A percentile compares a stretch with the other conserved stretches of the same genome.
Evolutionary conservation across 2,888 invertebrate genomes (phyloP).

Genomic region (Xestia sexstrigata): DNA sequence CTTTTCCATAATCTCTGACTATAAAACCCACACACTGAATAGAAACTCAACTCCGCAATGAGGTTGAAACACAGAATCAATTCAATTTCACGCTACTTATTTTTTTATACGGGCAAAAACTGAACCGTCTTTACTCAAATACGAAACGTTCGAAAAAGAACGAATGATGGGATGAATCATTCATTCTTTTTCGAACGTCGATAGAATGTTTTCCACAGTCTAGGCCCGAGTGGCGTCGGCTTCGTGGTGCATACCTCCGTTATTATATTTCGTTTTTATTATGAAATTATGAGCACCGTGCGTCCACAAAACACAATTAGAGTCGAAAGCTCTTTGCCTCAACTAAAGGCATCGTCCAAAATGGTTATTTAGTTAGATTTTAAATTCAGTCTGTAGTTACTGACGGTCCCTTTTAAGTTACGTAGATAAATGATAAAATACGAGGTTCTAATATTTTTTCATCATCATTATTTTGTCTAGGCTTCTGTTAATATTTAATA

Average conservation of each 20-base stretch:
- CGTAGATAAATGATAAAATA: neutral
- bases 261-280: conserved; percentile 48
- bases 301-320: conserved; percentile 59
- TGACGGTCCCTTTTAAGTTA: neutral
- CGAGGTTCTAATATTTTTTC: neutral
- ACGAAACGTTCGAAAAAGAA: conserved; percentile 20
- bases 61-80: conserved; percentile 41
- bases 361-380: conserved; percentile 30
- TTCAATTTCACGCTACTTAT: conserved; percentile 52
- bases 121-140: conserved; percentile 26
- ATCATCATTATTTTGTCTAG: neutral
- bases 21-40: conserved; percentile 10
- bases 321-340: conserved; percentile 37
- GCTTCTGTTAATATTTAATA: neutral
- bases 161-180: conserved; percentile 12
- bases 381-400: neutral
- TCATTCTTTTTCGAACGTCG: neutral
- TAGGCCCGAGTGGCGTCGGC: neutral
- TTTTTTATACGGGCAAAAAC: conserved; percentile 28
- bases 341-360: conserved; percentile 42
- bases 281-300: conserved; percentile 54
- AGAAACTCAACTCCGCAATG: conserved; percentile 21
- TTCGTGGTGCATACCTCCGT: conserved; percentile 18
- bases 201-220: conserved; percentile 5
- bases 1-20: neutral